Evolutionary conservation across 1,140 invertebrate genomes (phyloP), one percentile per base, ranked within the genome.

Genomic region (Polyergus mexicanus): DNA sequence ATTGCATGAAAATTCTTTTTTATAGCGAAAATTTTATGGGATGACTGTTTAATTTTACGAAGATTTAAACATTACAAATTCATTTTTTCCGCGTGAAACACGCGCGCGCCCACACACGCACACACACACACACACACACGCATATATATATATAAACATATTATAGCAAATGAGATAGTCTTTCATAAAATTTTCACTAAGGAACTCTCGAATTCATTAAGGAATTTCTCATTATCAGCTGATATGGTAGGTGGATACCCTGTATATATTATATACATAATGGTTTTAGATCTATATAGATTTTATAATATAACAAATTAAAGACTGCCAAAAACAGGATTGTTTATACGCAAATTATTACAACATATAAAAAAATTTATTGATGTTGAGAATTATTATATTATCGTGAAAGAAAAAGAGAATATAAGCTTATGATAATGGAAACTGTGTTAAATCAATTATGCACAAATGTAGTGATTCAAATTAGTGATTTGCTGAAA

Each of bases 311-410:
- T 68, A 84, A n/a, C 16, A 71, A 80, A 85, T 75, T 78, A 85
- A 74, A 6, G 75, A 87, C 89, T 90, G 88, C 88, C 89, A 89
- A 90, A 89, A 90, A 90, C 88, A 90, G 85, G 38, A 41, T 75
- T 87, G 71, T 80, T 44, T 85, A 41, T 51, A 56, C 25, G 35
- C 38, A 41, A 71, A 58, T 84, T 56, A 38, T 47, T 51, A 66
- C 10, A 38, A 32, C 22, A 16, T 13, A 22, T 44, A 76, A 74
- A 47, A 47, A 63, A 16, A 44, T 71, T 54, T 54, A 63, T 62
- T 62, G 5, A 5, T 35, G 56, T 51, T 32, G 7, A 77, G 19
- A 47, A 85, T 3, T 54, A 74, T 60, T 85, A 10, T n/a, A 16
- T 22, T 56, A 76, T 84, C n/a, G 2, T 28, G 41, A 77, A 65